These are phyloP conservation scores for Dorcus hopei DNA, from an alignment of 2,888 invertebrate genomes.

Conservation along the genomic window DNA sequence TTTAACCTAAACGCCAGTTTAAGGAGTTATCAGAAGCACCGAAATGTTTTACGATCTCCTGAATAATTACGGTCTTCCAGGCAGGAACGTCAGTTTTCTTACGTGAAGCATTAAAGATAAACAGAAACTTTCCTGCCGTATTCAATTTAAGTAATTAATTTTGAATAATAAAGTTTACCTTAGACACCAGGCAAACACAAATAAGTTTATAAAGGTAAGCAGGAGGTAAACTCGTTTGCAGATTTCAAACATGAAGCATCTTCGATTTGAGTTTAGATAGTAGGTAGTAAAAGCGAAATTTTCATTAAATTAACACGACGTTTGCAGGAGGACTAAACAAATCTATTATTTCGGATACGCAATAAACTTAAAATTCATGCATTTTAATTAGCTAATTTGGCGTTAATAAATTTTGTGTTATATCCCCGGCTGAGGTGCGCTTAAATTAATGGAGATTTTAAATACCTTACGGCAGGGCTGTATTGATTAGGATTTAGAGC, in stretches of 20 bases:
- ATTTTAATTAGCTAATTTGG: neutral
- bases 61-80: too few species aligned
- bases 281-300: too few species aligned
- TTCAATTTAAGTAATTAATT: conserved; percentile 14
- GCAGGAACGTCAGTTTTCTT: conserved; percentile 5
- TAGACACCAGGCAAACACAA: conserved; percentile 5
- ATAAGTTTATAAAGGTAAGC: too few species aligned
- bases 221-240: too few species aligned
- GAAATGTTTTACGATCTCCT: too few species aligned
- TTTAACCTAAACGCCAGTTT: too few species aligned
- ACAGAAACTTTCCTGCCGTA: conserved; percentile 4
- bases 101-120: conserved; percentile 9
- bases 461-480: neutral
- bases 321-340: too few species aligned
- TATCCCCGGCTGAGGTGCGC: neutral
- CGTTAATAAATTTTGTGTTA: neutral
- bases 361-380: neutral
- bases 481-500: neutral
- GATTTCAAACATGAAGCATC: too few species aligned
- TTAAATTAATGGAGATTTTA: neutral
- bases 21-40: too few species aligned
- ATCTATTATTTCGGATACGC: neutral
- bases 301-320: too few species aligned
- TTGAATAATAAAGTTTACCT: conserved; percentile 12
- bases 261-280: too few species aligned